phyloP scores from a whole-genome alignment of 2,888 invertebrate species.

The Apotomis turbidana region DNA sequence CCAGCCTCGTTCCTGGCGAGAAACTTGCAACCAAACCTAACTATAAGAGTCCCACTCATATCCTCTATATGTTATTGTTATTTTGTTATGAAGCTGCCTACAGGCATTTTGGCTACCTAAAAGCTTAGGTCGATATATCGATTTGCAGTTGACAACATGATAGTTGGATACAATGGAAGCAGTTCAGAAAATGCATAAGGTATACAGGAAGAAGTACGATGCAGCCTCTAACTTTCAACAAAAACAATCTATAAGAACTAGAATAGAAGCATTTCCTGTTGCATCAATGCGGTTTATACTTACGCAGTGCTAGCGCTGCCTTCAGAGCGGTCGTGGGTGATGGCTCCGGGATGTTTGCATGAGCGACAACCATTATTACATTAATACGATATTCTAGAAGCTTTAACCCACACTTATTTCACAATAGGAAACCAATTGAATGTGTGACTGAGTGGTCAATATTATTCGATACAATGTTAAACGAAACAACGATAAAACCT shows the following conservation, averaged over 20 bases:
- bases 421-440: conserved; percentile 53
- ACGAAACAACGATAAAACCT: conserved; percentile 37
- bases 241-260: conserved; percentile 75
- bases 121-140: conserved; percentile 59
- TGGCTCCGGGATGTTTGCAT: conserved; percentile 79
- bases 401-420: conserved; percentile 66
- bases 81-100: conserved; percentile 62
- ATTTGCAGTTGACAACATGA: conserved; percentile 60
- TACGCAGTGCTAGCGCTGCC: conserved; percentile 72
- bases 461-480: conserved; percentile 25
- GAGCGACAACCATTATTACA: conserved; percentile 83
- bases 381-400: conserved; percentile 80
- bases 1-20: conserved; percentile 23
- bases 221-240: conserved; percentile 66
- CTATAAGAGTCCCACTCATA: conserved; percentile 49
- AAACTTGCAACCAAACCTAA: conserved; percentile 13
- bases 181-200: conserved; percentile 73
- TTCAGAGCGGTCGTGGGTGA: conserved; percentile 72
- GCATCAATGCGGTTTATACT: conserved; percentile 78
- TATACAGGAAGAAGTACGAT: conserved; percentile 64
- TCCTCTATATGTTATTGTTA: conserved; percentile 56
- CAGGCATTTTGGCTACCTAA: conserved; percentile 52
- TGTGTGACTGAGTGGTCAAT: conserved; percentile 20
- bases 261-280: conserved; percentile 70
- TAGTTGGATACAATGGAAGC: conserved; percentile 69